phyloP scores from a whole-genome alignment of 1,140 invertebrate genomes.

The Panagrolaimus sp. region DNA sequence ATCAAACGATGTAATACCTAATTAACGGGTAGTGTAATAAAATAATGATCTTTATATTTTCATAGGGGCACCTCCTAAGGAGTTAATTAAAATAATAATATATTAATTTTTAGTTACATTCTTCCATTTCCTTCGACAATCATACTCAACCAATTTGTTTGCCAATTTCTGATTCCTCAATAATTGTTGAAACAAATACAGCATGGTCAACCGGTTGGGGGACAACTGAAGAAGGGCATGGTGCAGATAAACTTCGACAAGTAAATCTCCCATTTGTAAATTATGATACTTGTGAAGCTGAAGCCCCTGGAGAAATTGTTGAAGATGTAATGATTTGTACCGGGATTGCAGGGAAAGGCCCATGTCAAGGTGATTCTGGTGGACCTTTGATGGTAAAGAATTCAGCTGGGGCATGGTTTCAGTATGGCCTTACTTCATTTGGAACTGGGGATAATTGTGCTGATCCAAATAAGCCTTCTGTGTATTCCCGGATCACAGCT shows the following conservation, averaged over 20 bases:
- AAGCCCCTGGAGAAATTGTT: neutral
- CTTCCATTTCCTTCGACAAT: slow-evolving; percentile 18
- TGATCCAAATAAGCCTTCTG: neutral
- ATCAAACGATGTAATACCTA: too few species aligned
- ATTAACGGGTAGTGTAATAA: too few species aligned
- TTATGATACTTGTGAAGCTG: neutral
- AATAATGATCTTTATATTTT: too few species aligned
- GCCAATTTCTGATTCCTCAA: neutral
- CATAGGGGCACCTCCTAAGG: too few species aligned
- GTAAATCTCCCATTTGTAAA: slow-evolving; percentile 15
- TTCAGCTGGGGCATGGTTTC: neutral
- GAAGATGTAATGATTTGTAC: slow-evolving; percentile 6
- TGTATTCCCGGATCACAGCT: neutral
- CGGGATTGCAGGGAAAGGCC: neutral
- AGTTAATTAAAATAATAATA: too few species aligned
- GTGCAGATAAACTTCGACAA: neutral
- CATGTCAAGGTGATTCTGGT: slow-evolving; percentile 3
- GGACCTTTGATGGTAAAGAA: neutral
- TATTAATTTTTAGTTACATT: neutral
- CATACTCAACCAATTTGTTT: slow-evolving; percentile 27
- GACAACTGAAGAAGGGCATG: slow-evolving; percentile 18
- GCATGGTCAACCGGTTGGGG: slow-evolving; percentile 27
- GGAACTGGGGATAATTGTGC: neutral
- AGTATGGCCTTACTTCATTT: neutral
- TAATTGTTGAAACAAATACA: slow-evolving; percentile 15